Evolutionary conservation across 2,113 vertebrate genomes (phyloP).

Genomic region (Mus spicilegus): DNA sequence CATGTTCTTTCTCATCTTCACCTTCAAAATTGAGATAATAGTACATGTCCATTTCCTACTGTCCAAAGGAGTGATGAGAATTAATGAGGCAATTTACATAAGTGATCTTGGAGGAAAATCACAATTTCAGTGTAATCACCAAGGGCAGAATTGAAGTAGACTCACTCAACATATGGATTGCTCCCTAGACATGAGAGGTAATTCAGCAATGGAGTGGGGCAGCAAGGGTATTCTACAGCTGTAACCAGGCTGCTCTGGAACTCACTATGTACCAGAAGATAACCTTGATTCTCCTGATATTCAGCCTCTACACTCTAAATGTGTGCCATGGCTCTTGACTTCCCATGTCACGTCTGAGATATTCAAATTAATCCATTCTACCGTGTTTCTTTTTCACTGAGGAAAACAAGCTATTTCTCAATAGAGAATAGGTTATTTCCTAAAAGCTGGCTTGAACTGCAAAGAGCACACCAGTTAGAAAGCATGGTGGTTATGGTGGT

Average conservation of each 20-base stretch:
- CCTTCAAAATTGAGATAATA: slow-evolving; percentile 56
- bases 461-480: slow-evolving; percentile 2
- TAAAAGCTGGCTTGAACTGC: background rate
- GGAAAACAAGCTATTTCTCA: background rate
- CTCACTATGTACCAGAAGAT: background rate
- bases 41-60: slow-evolving; percentile 42
- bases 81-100: slow-evolving; percentile 72
- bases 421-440: background rate
- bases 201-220: background rate
- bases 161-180: background rate
- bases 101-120: slow-evolving; percentile 70
- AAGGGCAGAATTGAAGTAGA: slow-evolving; percentile 46
- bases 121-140: slow-evolving; percentile 19
- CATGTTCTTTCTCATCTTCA: slow-evolving; percentile 18
- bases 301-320: background rate
- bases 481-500: background rate
- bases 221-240: background rate
- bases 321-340: background rate
- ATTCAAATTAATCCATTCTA: background rate
- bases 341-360: too few species aligned
- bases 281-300: background rate
- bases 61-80: slow-evolving; percentile 49
- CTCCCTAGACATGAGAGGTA: background rate
- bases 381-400: background rate
- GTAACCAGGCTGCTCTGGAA: background rate